Conservation (phyloP, 2,113 vertebrate genomes). For the Amazona vittata region DNA sequence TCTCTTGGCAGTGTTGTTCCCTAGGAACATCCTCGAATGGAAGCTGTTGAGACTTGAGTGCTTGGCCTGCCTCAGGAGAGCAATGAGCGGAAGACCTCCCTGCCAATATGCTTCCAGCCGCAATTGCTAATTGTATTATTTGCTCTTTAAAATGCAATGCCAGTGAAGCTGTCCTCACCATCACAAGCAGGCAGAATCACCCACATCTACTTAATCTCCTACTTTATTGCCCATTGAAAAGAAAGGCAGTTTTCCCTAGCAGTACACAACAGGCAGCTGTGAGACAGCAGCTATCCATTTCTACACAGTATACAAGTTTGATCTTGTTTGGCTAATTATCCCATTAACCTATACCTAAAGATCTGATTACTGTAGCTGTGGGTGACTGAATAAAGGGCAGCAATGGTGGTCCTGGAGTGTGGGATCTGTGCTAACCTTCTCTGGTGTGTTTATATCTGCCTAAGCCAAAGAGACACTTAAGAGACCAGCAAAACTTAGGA, state of each 20-base stretch:
- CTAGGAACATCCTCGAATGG: background rate
- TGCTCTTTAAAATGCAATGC: constrained; percentile 60
- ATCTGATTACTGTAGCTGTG: constrained; percentile 72
- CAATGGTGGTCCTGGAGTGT: background rate
- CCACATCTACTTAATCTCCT: constrained; percentile 66
- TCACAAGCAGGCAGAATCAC: constrained; percentile 46
- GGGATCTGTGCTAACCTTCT: background rate
- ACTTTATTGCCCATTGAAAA: constrained; percentile 65
- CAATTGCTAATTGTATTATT: constrained; percentile 57
- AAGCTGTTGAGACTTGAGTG: constrained; percentile 37
- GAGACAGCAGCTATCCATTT: constrained; percentile 75
- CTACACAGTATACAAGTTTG: constrained; percentile 51
- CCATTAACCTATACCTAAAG: constrained; percentile 79
- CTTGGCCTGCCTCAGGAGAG: constrained; percentile 16
- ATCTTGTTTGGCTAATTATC: constrained; percentile 77
- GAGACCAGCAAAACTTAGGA: background rate
- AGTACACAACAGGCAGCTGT: constrained; percentile 40
- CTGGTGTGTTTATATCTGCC: constrained; percentile 10
- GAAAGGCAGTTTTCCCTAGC: constrained; percentile 59
- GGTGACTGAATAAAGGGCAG: constrained; percentile 70
- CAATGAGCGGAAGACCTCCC: background rate
- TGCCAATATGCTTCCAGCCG: constrained; percentile 35
- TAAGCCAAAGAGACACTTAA: background rate
- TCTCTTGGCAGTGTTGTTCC: background rate
- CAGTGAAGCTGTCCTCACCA: constrained; percentile 41